Base-by-base conservation (phyloP, 2,888 invertebrate species). In the Caenorhabditis macrosperma region DNA sequence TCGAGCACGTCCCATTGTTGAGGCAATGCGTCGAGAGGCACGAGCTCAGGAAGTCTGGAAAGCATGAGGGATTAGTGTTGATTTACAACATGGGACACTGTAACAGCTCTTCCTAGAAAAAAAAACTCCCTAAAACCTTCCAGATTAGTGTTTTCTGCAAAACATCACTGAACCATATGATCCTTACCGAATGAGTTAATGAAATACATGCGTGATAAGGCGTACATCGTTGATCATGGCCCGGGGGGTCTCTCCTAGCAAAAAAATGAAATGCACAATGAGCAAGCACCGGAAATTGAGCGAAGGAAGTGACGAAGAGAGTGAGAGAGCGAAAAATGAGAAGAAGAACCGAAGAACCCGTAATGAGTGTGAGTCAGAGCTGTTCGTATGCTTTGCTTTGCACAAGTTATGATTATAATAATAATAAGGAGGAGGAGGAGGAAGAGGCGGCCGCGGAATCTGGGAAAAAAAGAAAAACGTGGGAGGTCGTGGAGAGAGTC, bases 131-230 rank as follows among this genome's bases (percentile, higher is more conserved):
- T n/a, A n/a, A n/a, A n/a, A n/a, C n/a, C n/a, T n/a, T n/a, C n/a
- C n/a, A n/a, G n/a, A n/a, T n/a, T n/a, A n/a, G n/a, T n/a, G n/a
- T n/a, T n/a, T n/a, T n/a, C n/a, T n/a, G n/a, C n/a, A n/a, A n/a
- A n/a, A n/a, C n/a, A n/a, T n/a, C n/a, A n/a, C n/a, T n/a, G n/a
- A n/a, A n/a, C n/a, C n/a, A n/a, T n/a, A n/a, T n/a, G 61, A 48
- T 61, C 17, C 75, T 80, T 80, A 80, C 79, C 79, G 52, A 80
- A 80, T 41, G 79, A 75, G 46, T 80, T 80, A 64, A 80, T 75
- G 69, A 80, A 80, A 64, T 80, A 80, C 79, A 80, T 80, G 28
- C 79, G 79, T 48, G 79, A 75, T 60, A 80, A 52, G 41, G 79
- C 79, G 67, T 80, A 80, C 75, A 80, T 80, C 64, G 59, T 76